These are phyloP conservation scores for Pocota personata DNA, from an alignment of 2,888 invertebrate species.

Conservation along the genomic window DNA sequence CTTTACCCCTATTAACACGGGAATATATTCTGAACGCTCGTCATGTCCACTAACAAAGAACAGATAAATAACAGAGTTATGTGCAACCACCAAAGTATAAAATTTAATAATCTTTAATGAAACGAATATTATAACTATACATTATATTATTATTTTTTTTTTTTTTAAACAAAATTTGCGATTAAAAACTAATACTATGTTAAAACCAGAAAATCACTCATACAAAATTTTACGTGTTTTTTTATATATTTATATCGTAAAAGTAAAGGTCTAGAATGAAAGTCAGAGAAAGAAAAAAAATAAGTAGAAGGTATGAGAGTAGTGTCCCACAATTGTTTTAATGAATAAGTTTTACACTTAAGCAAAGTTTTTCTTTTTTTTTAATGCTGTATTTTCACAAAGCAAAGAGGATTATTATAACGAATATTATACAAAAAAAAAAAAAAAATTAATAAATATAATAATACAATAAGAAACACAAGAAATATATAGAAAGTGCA, in stretches of 20 bases:
- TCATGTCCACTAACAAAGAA: constrained; percentile 40
- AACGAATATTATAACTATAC: constrained; percentile 50
- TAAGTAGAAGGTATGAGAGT: background rate
- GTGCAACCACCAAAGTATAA: constrained; percentile 72
- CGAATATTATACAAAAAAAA: constrained; percentile 19
- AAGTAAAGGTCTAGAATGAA: background rate
- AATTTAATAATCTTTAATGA: constrained; percentile 59
- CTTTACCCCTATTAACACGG: constrained; percentile 79
- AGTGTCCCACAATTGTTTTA: constrained; percentile 25
- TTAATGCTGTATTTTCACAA: constrained; percentile 57
- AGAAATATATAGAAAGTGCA: constrained; percentile 61
- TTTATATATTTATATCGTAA: constrained; percentile 52
- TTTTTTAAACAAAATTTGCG: constrained; percentile 46
- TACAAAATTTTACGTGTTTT: constrained; percentile 45
- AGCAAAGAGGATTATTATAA: constrained; percentile 31
- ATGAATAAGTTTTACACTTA: constrained; percentile 17
- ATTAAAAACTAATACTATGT: constrained; percentile 56
- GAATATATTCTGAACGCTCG: too few relatives aligned
- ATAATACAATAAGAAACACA: constrained; percentile 43
- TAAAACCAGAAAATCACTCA: constrained; percentile 38
- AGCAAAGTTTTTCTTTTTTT: background rate
- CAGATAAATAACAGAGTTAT: constrained; percentile 45
- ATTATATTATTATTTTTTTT: constrained; percentile 32
- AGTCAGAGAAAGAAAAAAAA: background rate
- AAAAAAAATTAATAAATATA: constrained; percentile 24